These are phyloP conservation scores for Cataglyphis livida DNA, from an alignment of 2,888 invertebrate genomes.

Conservation along the genomic window DNA sequence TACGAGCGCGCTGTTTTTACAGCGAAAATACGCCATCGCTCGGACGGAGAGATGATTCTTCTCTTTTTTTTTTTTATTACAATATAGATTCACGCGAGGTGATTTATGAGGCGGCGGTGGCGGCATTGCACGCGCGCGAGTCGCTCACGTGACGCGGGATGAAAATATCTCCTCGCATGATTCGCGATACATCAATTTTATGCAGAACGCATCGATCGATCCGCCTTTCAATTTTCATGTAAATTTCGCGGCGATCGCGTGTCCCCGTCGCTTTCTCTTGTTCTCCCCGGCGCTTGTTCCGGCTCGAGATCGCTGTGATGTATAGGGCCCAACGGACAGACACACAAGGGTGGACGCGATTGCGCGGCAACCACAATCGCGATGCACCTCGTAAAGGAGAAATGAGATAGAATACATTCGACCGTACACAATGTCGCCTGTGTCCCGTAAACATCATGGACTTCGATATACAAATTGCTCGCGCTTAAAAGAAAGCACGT, in stretches of 20 bases:
- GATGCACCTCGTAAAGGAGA: not conserved
- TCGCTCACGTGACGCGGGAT: conserved; percentile 54
- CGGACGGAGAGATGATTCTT: conserved; percentile 46
- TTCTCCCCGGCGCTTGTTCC: conserved; percentile 37
- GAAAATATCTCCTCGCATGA: conserved; percentile 62
- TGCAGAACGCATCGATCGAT: conserved; percentile 60
- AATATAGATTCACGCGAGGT: conserved; percentile 62
- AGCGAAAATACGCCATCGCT: conserved; percentile 39
- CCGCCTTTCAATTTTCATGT: conserved; percentile 71
- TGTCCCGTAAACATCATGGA: conserved; percentile 9
- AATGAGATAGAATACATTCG: conserved; percentile 39
- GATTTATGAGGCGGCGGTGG: conserved; percentile 63
- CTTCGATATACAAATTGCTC: not conserved
- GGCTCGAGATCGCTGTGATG: conserved; percentile 48
- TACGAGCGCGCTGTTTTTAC: conserved; percentile 37
- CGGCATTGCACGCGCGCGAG: conserved; percentile 47
- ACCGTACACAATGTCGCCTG: not conserved
- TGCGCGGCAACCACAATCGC: conserved; percentile 36
- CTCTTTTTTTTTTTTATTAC: conserved; percentile 68
- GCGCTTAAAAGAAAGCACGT: not conserved
- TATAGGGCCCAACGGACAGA: conserved; percentile 36
- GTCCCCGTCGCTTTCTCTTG: conserved; percentile 50
- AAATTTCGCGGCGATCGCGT: conserved; percentile 62
- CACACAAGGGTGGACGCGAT: conserved; percentile 35
- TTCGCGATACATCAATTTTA: conserved; percentile 68